Percentiles rank a stretch among this genome's conserved stretches.
These are phyloP conservation scores for Drosophila borborema DNA, from an alignment of 2,888 invertebrate genomes.

Conservation along the genomic window DNA sequence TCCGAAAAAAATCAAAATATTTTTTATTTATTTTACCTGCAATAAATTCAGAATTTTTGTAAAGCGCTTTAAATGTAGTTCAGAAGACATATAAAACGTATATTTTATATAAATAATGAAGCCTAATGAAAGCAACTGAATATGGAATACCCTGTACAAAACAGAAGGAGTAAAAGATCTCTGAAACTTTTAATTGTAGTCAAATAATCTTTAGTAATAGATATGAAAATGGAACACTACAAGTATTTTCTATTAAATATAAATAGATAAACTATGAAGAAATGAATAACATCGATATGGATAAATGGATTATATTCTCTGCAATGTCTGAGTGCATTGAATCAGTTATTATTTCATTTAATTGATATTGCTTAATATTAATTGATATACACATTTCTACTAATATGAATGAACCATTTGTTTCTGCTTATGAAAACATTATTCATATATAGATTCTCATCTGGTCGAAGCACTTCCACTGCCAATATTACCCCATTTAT, in stretches of 20 bases:
- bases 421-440: neutral
- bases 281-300: too few species aligned
- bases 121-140: neutral
- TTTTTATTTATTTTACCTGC: constrained; percentile 21
- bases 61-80: constrained; percentile 22
- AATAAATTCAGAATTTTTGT: constrained; percentile 21
- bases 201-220: too few species aligned
- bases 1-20: constrained; percentile 43
- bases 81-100: constrained; percentile 2
- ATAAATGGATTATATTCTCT: too few species aligned
- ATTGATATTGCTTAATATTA: too few species aligned
- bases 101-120: neutral
- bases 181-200: too few species aligned
- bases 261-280: too few species aligned
- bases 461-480: neutral
- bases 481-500: neutral
- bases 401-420: neutral
- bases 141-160: neutral
- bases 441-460: neutral
- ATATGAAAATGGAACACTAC: too few species aligned
- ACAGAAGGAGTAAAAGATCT: too few species aligned
- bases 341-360: too few species aligned
- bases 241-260: too few species aligned
- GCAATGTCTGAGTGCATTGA: too few species aligned
- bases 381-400: too few species aligned